phyloP scores from a whole-genome alignment of 2,113 vertebrate genomes.

The Colaptes auratus region DNA sequence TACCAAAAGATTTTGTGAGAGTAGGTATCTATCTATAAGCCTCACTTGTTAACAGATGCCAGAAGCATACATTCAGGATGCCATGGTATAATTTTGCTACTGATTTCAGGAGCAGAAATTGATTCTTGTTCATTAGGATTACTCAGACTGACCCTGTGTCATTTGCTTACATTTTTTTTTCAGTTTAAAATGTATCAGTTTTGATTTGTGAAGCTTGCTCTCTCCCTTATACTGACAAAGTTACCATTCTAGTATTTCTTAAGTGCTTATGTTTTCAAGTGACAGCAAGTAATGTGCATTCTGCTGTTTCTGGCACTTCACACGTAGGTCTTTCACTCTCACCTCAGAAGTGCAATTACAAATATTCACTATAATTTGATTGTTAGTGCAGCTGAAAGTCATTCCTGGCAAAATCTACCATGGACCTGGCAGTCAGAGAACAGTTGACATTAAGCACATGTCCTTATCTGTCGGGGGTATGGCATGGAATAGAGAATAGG shows the following conservation, averaged over 20 bases:
- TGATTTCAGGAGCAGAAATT: background rate
- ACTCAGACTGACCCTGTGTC: background rate
- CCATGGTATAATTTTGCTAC: background rate
- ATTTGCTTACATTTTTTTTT: background rate
- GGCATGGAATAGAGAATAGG: no score
- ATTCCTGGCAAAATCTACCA: conserved; percentile 19
- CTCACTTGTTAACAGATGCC: background rate
- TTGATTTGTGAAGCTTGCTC: background rate
- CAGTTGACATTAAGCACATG: background rate
- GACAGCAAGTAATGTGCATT: background rate
- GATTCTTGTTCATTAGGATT: background rate
- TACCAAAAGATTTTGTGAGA: background rate
- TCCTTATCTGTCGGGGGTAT: background rate
- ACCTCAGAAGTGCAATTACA: background rate
- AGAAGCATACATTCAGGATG: background rate
- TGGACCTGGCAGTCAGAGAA: conserved; percentile 18
- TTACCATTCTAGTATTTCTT: background rate
- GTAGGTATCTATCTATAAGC: background rate
- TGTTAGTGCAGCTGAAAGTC: conserved; percentile 37
- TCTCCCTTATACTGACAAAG: background rate
- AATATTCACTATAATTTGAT: conserved; percentile 15
- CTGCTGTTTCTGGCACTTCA: background rate
- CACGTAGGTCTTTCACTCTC: background rate
- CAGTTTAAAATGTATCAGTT: background rate
- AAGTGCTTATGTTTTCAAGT: conserved; percentile 5